These are phyloP conservation scores for Proisotoma minuta DNA, from an alignment of 2,888 invertebrate species.

Conservation along the genomic window DNA sequence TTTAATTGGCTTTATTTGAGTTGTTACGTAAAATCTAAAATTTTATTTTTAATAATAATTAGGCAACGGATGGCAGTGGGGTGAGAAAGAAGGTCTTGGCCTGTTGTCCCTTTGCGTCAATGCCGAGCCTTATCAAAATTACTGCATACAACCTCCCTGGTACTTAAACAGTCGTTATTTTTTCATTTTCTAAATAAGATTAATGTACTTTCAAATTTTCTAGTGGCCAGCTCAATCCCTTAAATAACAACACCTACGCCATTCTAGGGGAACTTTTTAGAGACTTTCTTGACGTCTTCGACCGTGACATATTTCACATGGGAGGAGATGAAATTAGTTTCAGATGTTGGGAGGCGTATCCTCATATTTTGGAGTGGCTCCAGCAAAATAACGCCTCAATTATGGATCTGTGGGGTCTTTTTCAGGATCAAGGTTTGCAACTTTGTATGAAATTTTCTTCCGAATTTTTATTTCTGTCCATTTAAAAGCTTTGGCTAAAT, in stretches of 20 bases:
- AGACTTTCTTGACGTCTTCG: slow-evolving; percentile 68
- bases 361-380: slow-evolving; percentile 56
- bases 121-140: slow-evolving; percentile 62
- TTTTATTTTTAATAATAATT: not conserved
- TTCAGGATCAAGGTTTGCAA: slow-evolving; percentile 37
- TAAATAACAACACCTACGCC: slow-evolving; percentile 63
- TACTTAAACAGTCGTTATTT: slow-evolving; percentile 56
- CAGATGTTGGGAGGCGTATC: slow-evolving; percentile 71
- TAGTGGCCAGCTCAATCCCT: slow-evolving; percentile 76
- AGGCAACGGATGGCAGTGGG: slow-evolving; percentile 60
- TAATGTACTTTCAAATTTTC: slow-evolving; percentile 49
- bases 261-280: slow-evolving; percentile 61
- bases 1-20: not conserved
- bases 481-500: not conserved
- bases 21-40: not conserved
- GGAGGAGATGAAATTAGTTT: slow-evolving; percentile 77
- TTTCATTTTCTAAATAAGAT: not conserved
- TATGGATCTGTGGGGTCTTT: slow-evolving; percentile 47
- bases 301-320: slow-evolving; percentile 78
- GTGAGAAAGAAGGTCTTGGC: slow-evolving; percentile 56
- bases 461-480: not conserved
- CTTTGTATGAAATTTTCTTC: not conserved
- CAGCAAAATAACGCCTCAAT: slow-evolving; percentile 51
- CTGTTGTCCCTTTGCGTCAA: slow-evolving; percentile 74
- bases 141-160: slow-evolving; percentile 76